A percentile compares a stretch with the other conserved stretches of the same genome.
Evolutionary conservation across 2,888 invertebrate species (phyloP).

Genomic region (Lasioglossum oenotherae): DNA sequence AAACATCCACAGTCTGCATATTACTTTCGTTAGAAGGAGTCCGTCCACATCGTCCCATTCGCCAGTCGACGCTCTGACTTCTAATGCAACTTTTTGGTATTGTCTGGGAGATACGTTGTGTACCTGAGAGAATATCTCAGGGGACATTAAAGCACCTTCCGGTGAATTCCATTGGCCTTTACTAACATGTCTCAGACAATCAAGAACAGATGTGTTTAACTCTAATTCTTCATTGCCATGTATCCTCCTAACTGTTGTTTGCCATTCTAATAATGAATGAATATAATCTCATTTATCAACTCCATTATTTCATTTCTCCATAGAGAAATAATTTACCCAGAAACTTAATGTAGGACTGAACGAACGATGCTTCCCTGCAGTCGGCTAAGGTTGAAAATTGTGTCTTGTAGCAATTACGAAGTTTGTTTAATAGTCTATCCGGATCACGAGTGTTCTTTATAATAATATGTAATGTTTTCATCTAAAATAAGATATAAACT

Average conservation of each 20-base stretch:
- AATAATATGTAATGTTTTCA: constrained; percentile 79
- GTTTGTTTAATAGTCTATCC: constrained; percentile 79
- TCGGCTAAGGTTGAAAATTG: constrained; percentile 79
- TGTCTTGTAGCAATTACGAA: constrained; percentile 79
- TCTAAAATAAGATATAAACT: constrained; percentile 70
- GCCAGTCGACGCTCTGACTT: constrained; percentile 86
- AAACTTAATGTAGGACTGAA: constrained; percentile 81
- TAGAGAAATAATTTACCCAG: constrained; percentile 74
- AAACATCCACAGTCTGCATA: no score
- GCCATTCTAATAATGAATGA: constrained; percentile 86
- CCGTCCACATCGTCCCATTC: constrained; percentile 88
- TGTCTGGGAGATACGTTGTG: constrained; percentile 86
- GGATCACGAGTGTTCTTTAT: constrained; percentile 79
- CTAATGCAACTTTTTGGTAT: constrained; percentile 90
- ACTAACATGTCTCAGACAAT: constrained; percentile 86
- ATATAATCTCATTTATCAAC: constrained; percentile 11
- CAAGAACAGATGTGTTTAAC: constrained; percentile 83
- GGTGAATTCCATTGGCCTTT: constrained; percentile 86
- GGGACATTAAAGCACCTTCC: constrained; percentile 86
- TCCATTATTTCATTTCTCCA: neutral
- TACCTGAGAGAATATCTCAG: constrained; percentile 85
- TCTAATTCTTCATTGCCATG: constrained; percentile 77
- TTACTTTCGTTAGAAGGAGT: constrained; percentile 87
- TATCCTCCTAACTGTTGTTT: constrained; percentile 84
- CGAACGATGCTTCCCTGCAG: constrained; percentile 81